Base-by-base conservation (phyloP, 2,888 invertebrate species). In the Invenusta paracnida region DNA sequence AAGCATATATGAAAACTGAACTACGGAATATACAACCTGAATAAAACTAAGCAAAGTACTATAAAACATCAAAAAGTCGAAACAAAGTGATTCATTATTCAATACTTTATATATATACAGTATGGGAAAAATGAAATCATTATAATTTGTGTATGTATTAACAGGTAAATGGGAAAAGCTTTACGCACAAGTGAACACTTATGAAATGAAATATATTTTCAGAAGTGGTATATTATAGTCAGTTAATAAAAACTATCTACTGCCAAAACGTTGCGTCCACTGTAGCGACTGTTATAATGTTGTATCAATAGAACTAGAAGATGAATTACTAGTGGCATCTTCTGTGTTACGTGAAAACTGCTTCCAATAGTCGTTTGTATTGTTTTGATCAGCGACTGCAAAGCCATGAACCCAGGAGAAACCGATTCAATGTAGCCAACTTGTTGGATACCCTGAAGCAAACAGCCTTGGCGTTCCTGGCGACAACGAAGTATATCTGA, bases 401-500 rank as follows among this genome's bases (percentile, higher is more conserved):
- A 73, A 23, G 73, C 73, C 23, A 73, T 23, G 73, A 73, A n/a
- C 73, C 73, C 73, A 23, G 73, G 73, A 73, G 73, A 73, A 73
- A 73, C 73, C 27, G 73, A 73, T 73, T 73, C 73, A 73, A 73
- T 73, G 73, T 23, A 73, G 73, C 73, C 11, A 23, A 73, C 73
- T 73, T 73, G 73, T 73, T 73, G 73, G 73, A 73, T 73, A 73
- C 73, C 73, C 73, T 23, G 11, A 73, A 73, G 73, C 11, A 73
- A 73, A 73, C 73, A 23, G 27, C 73, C 73, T 73, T 73, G 73
- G 73, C 73, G 73, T 73, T 23, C 73, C 27, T 73, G 73, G 73
- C 73, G 73, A 73, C 73, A 73, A 73, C 73, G 73, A 73, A 23
- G 48, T 73, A 73, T 73, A 73, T 73, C 73, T 73, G 73, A 73